Evolutionary conservation across 2,888 invertebrate species (phyloP), one percentile per base, ranked within the genome.

Genomic region (Ochropleura plecta): DNA sequence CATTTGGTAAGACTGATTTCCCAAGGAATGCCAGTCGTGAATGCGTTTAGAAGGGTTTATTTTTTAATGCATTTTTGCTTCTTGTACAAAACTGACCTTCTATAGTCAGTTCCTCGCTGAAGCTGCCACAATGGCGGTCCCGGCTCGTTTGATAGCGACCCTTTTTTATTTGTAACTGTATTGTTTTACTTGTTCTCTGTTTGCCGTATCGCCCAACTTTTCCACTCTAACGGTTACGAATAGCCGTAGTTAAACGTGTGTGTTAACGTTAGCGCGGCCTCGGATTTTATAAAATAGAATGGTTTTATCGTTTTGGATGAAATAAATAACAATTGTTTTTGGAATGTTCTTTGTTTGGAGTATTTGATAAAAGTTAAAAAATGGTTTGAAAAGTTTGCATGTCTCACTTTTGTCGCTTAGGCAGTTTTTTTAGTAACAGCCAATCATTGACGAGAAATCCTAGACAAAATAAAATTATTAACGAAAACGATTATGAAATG

Each of bases 111-210:
- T 44, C 6, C 14, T 14, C 18, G 5, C 10, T 0, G 6, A 12
- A 14, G 30, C 46, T 66, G 64, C 63, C 76, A 71, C 71, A 76
- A 60, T 68, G 67, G 70, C 69, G 42, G 63, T 51, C 30, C 65
- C 55, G 16, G 48, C 62, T 63, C 66, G 69, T 81, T 81, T 77
- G 77, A 67, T 81, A 68, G 44, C 70, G 73, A 60, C 81, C 81
- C 67, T 70, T 81, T 81, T 81, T 81, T 81, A 82, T 81, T 80
- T 82, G 73, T 68, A 69, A 69, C 78, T 67, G 69, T 81, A 73
- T 77, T 73, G 73, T 81, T 81, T 81, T 70, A 82, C 70, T 82
- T 74, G 82, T 67, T 73, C 68, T 64, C 57, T 71, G 78, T 70
- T 82, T 69, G 65, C 53, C 73, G 63, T 81, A 76, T 81, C 70